Evolutionary conservation across 2,888 invertebrate species (phyloP).

Genomic region (Monochamus alternatus): DNA sequence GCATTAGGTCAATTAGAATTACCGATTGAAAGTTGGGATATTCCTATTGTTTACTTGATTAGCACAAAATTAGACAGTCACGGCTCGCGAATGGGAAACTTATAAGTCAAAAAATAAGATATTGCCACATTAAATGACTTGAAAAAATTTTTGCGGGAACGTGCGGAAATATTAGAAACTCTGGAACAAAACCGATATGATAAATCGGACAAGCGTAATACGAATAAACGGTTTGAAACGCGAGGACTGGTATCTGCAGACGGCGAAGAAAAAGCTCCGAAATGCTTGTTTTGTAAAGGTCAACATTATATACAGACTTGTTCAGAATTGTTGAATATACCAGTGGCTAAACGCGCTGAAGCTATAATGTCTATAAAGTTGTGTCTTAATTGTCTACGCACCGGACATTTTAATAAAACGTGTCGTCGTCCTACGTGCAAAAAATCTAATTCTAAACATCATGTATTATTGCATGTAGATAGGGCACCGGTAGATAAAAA

Average conservation of each 20-base stretch:
- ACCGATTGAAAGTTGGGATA: constrained; percentile 25
- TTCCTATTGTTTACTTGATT: constrained; percentile 42
- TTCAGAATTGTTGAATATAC: too few relatives aligned
- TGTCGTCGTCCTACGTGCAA: too few relatives aligned
- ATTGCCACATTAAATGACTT: constrained; percentile 39
- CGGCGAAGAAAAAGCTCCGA: constrained; percentile 23
- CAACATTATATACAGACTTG: too few relatives aligned
- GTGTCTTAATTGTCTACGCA: constrained; percentile 38
- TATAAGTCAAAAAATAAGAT: too few relatives aligned
- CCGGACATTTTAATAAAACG: too few relatives aligned
- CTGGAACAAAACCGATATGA: constrained; percentile 37
- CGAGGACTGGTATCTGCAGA: constrained; percentile 24
- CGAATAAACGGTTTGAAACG: constrained; percentile 14
- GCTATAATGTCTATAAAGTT: constrained; percentile 36
- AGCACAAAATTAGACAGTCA: constrained; percentile 41
- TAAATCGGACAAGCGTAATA: constrained; percentile 24
- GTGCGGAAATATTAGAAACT: constrained; percentile 40
- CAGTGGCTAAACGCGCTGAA: constrained; percentile 38
- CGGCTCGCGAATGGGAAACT: constrained; percentile 43
- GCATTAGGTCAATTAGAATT: constrained; percentile 31
- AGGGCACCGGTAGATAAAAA: too few relatives aligned
- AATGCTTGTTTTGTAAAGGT: constrained; percentile 42
- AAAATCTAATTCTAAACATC: too few relatives aligned
- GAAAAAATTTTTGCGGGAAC: constrained; percentile 39
- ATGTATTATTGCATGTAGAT: too few relatives aligned